A percentile compares a stretch with the other conserved stretches of the same genome.
phyloP scores from a whole-genome alignment of 2,113 vertebrate genomes.

The Cisticola juncidis region DNA sequence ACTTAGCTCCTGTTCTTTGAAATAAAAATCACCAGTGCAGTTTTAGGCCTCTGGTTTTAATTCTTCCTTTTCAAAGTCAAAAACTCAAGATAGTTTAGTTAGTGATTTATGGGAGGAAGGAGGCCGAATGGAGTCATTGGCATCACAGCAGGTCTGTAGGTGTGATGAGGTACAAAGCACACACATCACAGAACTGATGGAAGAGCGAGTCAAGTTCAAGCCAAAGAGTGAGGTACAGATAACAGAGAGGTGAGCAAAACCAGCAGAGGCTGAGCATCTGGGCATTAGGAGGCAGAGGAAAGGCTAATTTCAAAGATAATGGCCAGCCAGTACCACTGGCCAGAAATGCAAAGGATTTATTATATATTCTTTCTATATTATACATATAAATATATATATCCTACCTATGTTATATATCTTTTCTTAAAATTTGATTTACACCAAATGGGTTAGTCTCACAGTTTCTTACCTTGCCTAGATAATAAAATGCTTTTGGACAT shows the following conservation, averaged over 20 bases:
- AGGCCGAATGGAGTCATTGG: neutral
- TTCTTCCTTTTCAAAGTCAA: neutral
- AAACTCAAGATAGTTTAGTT: neutral
- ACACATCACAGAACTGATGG: neutral
- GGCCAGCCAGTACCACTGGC: neutral
- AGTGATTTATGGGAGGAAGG: neutral
- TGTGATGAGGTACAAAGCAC: neutral
- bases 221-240: neutral
- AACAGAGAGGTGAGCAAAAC: neutral
- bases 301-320: neutral
- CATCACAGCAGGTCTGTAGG: constrained; percentile 24
- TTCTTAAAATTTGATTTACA: neutral
- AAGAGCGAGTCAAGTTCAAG: neutral
- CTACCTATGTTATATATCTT: too few species aligned
- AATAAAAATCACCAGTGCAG: neutral
- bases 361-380: too few species aligned
- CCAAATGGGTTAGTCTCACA: neutral
- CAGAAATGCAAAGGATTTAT: neutral
- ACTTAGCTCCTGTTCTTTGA: neutral
- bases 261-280: neutral
- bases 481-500: neutral
- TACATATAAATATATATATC: too few species aligned
- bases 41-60: neutral
- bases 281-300: neutral
- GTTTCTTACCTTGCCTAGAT: neutral